Evolutionary conservation across 2,888 invertebrate species (phyloP).

Genomic region (Dendrolimus houi): DNA sequence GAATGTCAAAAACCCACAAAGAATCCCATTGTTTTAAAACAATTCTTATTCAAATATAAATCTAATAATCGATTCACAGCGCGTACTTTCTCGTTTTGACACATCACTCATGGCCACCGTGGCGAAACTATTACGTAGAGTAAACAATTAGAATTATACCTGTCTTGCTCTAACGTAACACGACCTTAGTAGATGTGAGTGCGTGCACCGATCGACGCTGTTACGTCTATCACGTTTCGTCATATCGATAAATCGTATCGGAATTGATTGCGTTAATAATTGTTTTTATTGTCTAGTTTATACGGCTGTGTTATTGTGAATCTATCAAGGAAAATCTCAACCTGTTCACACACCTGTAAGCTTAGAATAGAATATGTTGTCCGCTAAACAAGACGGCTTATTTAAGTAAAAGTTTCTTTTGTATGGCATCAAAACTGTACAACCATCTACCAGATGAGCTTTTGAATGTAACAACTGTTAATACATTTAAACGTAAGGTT

Average conservation of each 20-base stretch:
- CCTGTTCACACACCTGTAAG: too few relatives aligned
- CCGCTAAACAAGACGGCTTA: too few relatives aligned
- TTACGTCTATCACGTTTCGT: not conserved
- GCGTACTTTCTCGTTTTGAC: conserved; percentile 16
- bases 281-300: not conserved
- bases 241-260: not conserved
- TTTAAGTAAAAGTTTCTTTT: too few relatives aligned
- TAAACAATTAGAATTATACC: conserved; percentile 11
- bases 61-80: not conserved
- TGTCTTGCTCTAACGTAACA: conserved; percentile 12
- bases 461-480: too few relatives aligned
- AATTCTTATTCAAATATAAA: not conserved
- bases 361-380: too few relatives aligned
- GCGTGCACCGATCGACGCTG: conserved; percentile 1
- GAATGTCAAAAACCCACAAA: not conserved
- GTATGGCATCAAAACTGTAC: too few relatives aligned
- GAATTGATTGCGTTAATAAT: not conserved
- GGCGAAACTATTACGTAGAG: conserved; percentile 19
- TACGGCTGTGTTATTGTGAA: not conserved
- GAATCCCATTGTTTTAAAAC: not conserved
- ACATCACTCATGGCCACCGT: conserved; percentile 17
- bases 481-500: too few relatives aligned
- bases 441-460: too few relatives aligned
- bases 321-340: too few relatives aligned
- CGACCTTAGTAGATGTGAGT: conserved; percentile 12